phyloP scores from a whole-genome alignment of 2,113 vertebrate genomes.

The Pyrgilauda ruficollis region DNA sequence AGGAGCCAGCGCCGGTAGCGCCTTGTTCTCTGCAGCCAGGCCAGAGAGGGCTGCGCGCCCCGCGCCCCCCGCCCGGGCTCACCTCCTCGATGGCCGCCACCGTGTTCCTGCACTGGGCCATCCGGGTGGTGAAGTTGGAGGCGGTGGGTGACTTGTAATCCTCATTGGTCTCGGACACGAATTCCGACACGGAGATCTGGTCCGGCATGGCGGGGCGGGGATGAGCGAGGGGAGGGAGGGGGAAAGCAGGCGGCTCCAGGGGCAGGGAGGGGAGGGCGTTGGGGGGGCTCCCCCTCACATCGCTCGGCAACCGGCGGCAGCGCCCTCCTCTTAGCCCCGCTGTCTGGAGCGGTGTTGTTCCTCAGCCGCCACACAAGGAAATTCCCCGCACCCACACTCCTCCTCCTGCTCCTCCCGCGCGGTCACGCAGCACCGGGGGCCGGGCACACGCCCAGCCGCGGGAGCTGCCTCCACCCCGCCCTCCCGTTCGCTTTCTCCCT shows the following conservation, averaged over 20 bases:
- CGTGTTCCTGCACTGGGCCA: slow-evolving; percentile 88
- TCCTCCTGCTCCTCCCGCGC: slow-evolving; percentile 18
- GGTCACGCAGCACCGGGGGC: slow-evolving; percentile 31
- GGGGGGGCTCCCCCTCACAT: slow-evolving; percentile 15
- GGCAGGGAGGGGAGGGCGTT: background rate
- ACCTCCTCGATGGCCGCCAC: slow-evolving; percentile 93
- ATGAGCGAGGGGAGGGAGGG: slow-evolving; percentile 10
- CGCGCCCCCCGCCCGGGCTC: slow-evolving; percentile 8
- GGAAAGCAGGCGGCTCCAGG: background rate
- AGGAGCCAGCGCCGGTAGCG: slow-evolving; percentile 22
- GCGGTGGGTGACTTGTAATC: slow-evolving; percentile 95
- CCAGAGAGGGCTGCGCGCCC: slow-evolving; percentile 17
- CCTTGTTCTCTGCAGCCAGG: slow-evolving; percentile 39
- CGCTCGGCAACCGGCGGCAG: slow-evolving; percentile 25
- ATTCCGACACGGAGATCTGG: slow-evolving; percentile 87
- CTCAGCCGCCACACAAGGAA: slow-evolving; percentile 46
- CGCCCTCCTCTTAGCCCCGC: background rate
- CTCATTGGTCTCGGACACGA: slow-evolving; percentile 89
- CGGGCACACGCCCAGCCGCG: slow-evolving; percentile 37
- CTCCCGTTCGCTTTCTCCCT: background rate
- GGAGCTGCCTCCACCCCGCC: background rate
- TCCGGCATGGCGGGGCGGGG: slow-evolving; percentile 84
- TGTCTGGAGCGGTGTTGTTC: slow-evolving; percentile 9
- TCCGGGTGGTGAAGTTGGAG: slow-evolving; percentile 91
- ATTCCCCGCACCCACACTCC: slow-evolving; percentile 56